Conservation (phyloP, 2,888 invertebrate species). For the Chloroclystis v-ata region DNA sequence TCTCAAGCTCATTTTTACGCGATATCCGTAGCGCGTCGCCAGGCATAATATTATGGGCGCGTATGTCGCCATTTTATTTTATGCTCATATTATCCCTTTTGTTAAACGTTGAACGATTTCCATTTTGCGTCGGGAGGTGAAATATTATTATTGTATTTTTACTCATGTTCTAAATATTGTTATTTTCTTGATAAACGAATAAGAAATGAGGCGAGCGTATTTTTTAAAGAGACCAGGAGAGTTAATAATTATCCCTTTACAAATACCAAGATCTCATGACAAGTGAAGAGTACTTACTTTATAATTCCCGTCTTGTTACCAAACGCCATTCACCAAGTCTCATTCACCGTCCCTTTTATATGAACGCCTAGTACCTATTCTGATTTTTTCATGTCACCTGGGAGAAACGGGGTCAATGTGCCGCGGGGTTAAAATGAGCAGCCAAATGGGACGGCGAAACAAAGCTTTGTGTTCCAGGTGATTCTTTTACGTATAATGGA, state of each 20-base stretch:
- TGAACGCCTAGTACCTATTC: constrained; percentile 45
- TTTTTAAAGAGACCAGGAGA: neutral
- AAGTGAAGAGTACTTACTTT: constrained; percentile 10
- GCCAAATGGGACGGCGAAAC: constrained; percentile 26
- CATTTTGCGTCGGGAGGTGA: constrained; percentile 7
- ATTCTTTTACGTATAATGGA: neutral
- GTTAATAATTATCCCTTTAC: constrained; percentile 9
- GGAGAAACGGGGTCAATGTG: constrained; percentile 53
- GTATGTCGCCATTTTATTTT: constrained; percentile 29
- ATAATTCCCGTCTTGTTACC: constrained; percentile 16
- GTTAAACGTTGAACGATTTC: constrained; percentile 20
- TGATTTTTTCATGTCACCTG: constrained; percentile 52
- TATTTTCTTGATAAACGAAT: neutral
- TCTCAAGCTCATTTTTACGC: constrained; percentile 33
- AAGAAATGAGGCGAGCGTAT: too few relatives aligned
- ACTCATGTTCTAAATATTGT: too few relatives aligned
- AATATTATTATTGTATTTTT: neutral
- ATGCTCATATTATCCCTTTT: constrained; percentile 26
- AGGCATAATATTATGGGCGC: constrained; percentile 30
- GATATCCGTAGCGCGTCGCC: constrained; percentile 35
- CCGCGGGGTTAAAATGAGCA: constrained; percentile 45
- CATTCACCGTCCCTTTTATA: constrained; percentile 44
- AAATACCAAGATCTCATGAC: constrained; percentile 12
- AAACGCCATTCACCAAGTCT: constrained; percentile 19
- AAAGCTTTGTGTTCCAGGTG: constrained; percentile 15